phyloP scores from a whole-genome alignment of 2,888 invertebrate genomes.

The Pterostichus niger region DNA sequence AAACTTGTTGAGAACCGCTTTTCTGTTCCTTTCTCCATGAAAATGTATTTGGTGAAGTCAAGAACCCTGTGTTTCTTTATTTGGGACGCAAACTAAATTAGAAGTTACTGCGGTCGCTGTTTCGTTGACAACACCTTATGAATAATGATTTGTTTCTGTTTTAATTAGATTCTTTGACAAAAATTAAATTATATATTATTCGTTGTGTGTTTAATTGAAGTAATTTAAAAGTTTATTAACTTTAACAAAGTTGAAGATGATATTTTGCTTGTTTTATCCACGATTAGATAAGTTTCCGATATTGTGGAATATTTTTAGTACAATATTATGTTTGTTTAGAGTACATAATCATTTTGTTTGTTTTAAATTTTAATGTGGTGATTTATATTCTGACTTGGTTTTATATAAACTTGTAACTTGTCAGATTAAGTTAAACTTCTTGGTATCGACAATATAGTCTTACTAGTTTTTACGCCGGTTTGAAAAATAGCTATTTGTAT shows the following conservation, averaged over 20 bases:
- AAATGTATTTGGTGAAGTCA: conserved; percentile 21
- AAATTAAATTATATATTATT: neutral
- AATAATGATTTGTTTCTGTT: conserved; percentile 37
- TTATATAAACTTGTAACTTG: neutral
- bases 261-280: conserved; percentile 4
- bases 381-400: conserved; percentile 11
- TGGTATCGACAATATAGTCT: neutral
- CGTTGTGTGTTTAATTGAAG: neutral
- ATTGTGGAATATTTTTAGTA: too few relatives aligned
- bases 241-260: neutral
- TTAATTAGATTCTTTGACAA: conserved; percentile 16
- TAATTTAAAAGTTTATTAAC: neutral
- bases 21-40: neutral
- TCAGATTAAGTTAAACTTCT: conserved; percentile 7
- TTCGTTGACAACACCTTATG: neutral
- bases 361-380: conserved; percentile 8
- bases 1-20: neutral
- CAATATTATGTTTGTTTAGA: neutral
- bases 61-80: conserved; percentile 35
- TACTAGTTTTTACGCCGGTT: too few relatives aligned
- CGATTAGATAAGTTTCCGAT: neutral
- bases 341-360: neutral
- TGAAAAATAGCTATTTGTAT: too few relatives aligned
- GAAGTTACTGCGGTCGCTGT: neutral
- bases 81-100: conserved; percentile 23